Percentiles rank a stretch among this genome's conserved stretches.
Evolutionary conservation across 2,113 vertebrate genomes (phyloP).

Genomic region (Merops nubicus): DNA sequence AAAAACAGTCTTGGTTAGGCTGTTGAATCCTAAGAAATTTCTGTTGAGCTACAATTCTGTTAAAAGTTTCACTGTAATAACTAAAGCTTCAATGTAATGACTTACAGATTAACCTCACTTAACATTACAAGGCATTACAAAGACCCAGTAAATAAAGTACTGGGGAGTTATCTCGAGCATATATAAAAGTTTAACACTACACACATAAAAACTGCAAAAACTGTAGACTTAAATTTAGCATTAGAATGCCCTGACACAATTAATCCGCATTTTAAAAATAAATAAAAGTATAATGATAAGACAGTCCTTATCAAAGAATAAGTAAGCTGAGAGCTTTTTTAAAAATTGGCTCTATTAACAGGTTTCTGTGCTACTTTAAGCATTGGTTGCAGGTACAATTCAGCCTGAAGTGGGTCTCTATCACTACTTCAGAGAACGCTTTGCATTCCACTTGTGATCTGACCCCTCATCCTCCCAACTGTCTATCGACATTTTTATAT

Average conservation of each 20-base stretch:
- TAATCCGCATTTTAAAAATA: neutral
- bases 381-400: neutral
- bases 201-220: neutral
- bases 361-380: neutral
- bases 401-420: neutral
- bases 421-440: neutral
- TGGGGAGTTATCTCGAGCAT: neutral
- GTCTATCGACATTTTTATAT: constrained; percentile 1
- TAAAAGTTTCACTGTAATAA: constrained; percentile 1
- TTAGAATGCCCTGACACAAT: neutral
- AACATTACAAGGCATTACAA: neutral
- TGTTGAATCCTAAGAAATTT: neutral
- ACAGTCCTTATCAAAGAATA: neutral
- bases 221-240: neutral
- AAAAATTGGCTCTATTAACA: neutral
- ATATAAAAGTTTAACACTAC: neutral
- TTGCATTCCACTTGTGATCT: neutral
- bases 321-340: neutral
- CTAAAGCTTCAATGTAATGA: neutral
- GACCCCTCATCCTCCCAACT: neutral
- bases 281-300: neutral
- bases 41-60: neutral
- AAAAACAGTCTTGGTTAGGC: neutral
- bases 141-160: neutral
- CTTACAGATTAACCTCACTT: constrained; percentile 34